Evolutionary conservation across 2,888 invertebrate genomes (phyloP).

Genomic region (Apotomis betuletana): DNA sequence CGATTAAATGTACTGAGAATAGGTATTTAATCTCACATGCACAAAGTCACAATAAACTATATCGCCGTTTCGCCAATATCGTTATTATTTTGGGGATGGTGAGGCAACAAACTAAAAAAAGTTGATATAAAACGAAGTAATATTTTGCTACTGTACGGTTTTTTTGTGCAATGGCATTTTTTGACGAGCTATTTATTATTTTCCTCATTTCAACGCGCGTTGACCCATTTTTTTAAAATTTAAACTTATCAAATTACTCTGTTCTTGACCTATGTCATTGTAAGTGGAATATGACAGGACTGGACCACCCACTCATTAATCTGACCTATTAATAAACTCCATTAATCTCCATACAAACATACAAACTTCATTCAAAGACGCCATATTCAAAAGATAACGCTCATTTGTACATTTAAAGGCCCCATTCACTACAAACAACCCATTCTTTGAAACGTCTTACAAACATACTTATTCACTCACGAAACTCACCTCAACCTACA

Average conservation of each 20-base stretch:
- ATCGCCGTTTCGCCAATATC: no score
- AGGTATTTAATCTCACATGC: no score
- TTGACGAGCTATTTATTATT: no score
- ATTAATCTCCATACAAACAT: conserved; percentile 39
- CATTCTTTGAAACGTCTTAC: conserved; percentile 61
- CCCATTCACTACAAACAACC: conserved; percentile 69
- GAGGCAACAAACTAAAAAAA: no score
- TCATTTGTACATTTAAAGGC: conserved; percentile 71
- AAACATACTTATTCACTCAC: conserved; percentile 37
- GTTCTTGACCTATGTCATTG: background rate
- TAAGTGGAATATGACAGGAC: conserved; percentile 22
- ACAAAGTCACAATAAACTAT: no score
- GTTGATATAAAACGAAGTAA: no score
- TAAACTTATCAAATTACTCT: conserved; percentile 9
- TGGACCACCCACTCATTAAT: conserved; percentile 40
- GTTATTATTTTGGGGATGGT: no score
- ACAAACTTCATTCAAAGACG: conserved; percentile 39
- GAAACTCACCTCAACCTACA: conserved; percentile 38
- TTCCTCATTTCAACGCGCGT: background rate
- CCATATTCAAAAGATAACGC: conserved; percentile 56
- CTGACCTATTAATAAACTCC: conserved; percentile 36
- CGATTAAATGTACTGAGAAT: no score
- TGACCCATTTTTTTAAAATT: background rate
- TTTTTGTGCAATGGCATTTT: no score
- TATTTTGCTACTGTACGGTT: no score